Base-by-base conservation (phyloP, 2,888 invertebrate genomes). In the Cerastoderma edule region DNA sequence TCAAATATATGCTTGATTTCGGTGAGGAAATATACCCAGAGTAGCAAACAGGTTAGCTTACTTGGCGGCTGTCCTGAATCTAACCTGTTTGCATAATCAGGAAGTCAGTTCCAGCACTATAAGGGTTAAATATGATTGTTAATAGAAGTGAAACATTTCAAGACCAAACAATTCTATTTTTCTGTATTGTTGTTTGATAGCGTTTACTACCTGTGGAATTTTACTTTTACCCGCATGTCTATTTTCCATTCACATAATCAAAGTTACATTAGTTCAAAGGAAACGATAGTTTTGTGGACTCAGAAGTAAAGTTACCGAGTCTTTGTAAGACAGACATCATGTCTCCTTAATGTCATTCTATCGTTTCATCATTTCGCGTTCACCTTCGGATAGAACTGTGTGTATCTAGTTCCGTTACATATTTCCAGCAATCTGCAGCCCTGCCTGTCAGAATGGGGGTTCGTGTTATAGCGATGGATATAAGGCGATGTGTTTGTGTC, bases 381-480 rank as follows among this genome's bases (percentile, higher is more conserved):
- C 8, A 39, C 10, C 8, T 39, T 39, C 16, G 8, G 39, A 8
- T 16, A 39, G 39, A 16, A 39, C 8, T 10, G 16, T 10, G 39
- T 10, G 39, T 8, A 10, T 16, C 16, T 39, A 8, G 16, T 39
- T 8, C 39, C 16, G 16, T 39, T 10, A 8, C 16, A 10, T 39
- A 39, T 39, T 39, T 16, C 39, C 63, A 78, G 78, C 70, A 19
- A n/a, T n/a, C 0, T 78, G 78, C 30, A 10, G 44, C 0, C 24
- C 39, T 6, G 22, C 19, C 3, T 78, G 78, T 56, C 24, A 46
- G 16, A 78, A 78, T 39, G 78, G 78, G 10, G 78, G 78, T 1
- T 64, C 24, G 4, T 78, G 78, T 44, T 35, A 30, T 27, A 60
- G 68, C 13, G 28, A 71, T n/a, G 69, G 67, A 24, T 28, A 16